Evolutionary conservation across 2,888 invertebrate species (phyloP), one percentile per base, ranked within the genome.

Genomic region (Coenonympha glycerion): DNA sequence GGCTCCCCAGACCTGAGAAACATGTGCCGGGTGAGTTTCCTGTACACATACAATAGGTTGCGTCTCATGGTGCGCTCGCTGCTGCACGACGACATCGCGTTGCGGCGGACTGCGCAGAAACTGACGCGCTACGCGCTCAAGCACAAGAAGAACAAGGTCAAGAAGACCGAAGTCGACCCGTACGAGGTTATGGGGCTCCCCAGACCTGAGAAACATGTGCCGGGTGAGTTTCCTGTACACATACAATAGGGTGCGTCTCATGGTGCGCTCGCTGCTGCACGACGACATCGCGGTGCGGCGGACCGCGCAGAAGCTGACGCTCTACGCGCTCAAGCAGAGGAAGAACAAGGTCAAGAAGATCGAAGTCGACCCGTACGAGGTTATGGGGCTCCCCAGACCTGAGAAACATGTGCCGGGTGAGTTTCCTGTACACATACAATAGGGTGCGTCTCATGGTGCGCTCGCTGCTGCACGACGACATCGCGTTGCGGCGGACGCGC

Each of bases 251-350:
- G 91, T 94, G 1, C 85, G 88, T 19, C 89, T 92, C 49, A 90
- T 93, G 60, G 77, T 92, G 0, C 83, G 90, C 26, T 88, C 91
- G 2, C 82, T 94, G 0, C 82, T 94, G 2, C 91, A 93, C 75
- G 96, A 96, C 63, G 91, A 93, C n/a, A 85, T 96, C 21, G 88
- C 89, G n/a, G 91, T 95, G 21, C 88, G 97, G 26, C 92, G 93
- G 78, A 82, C 90, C 9, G 91, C 93, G 0, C 76, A 91, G 5
- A 84, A 88, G 21, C 87, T 91, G 1, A 74, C 92, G 21, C 86
- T 90, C 36, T 92, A 88, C 60, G 88, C 92, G 49, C 77, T 95
- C 52, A 90, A 92, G 50, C 94, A 94, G 66, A 90, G 92, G 63
- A 95, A 95, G 69, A 87, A 90, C 15, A 81, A 88, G 51, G 90